Percentiles rank a stretch among this genome's conserved stretches.
These are phyloP conservation scores for Leucoraja ocellata DNA, from an alignment of 2,797 vertebrate genomes.

Conservation along the genomic window DNA sequence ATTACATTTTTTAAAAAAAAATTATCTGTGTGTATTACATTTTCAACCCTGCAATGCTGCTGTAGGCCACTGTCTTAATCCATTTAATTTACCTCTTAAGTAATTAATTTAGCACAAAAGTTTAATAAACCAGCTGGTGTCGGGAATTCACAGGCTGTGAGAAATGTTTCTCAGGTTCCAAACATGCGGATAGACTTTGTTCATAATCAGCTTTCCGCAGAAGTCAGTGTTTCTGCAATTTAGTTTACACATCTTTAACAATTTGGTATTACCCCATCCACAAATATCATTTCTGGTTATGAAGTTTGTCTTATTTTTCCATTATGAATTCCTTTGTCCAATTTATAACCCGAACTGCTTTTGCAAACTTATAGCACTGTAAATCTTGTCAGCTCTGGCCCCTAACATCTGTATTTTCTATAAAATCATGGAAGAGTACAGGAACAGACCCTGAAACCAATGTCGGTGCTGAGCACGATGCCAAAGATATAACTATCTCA, in stretches of 20 bases:
- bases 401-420: neutral
- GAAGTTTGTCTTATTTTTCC: neutral
- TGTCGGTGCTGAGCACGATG: too few relatives aligned
- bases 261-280: neutral
- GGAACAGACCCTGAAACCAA: too few relatives aligned
- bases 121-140: neutral
- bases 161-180: neutral
- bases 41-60: neutral
- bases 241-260: neutral
- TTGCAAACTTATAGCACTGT: neutral
- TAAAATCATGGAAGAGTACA: too few relatives aligned
- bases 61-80: neutral
- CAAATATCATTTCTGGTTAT: neutral
- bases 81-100: neutral
- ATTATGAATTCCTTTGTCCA: neutral
- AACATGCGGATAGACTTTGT: neutral
- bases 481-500: too few relatives aligned
- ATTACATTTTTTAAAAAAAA: too few relatives aligned
- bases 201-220: neutral
- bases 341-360: neutral
- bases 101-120: neutral
- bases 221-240: neutral
- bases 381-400: neutral
- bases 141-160: neutral
- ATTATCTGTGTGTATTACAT: too few relatives aligned